A percentile compares a stretch with the other conserved stretches of the same genome.
These are phyloP conservation scores for Pelochelys cantorii DNA, from an alignment of 2,797 vertebrate species.

Conservation along the genomic window DNA sequence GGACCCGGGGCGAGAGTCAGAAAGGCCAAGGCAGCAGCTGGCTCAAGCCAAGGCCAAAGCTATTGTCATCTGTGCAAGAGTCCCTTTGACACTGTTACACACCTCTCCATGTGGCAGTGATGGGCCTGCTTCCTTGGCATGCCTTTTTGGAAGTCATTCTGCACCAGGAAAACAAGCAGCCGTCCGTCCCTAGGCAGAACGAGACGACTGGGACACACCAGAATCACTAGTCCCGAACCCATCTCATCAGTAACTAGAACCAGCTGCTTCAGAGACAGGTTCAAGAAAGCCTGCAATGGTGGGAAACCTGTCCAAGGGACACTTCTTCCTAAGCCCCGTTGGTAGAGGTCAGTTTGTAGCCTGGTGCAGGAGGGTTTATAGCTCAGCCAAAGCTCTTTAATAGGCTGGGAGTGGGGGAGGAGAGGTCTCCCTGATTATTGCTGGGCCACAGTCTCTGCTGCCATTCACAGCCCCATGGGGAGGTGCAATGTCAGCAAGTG, in stretches of 20 bases:
- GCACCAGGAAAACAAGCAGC: not conserved
- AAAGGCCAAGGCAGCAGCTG: not conserved
- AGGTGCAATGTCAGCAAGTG: not conserved
- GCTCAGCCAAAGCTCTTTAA: not conserved
- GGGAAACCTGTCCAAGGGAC: not conserved
- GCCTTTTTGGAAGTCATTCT: not conserved
- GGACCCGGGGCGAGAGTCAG: accelerated
- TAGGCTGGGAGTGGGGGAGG: not conserved
- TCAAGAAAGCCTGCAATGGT: accelerated
- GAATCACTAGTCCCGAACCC: not conserved
- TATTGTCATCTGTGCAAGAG: not conserved
- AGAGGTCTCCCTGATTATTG: not conserved
- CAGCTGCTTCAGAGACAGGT: not conserved
- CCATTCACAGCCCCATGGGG: not conserved
- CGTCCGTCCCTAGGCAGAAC: not conserved
- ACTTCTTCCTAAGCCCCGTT: not conserved
- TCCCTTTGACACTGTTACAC: accelerated
- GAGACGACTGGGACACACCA: not conserved
- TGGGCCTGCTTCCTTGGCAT: not conserved
- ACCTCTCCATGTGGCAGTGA: not conserved
- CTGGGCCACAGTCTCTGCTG: not conserved
- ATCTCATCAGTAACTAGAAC: accelerated
- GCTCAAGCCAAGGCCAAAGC: accelerated
- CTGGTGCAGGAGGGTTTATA: not conserved
- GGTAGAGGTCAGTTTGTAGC: not conserved